Base-by-base conservation (phyloP, 1,140 invertebrate genomes). In the Penaeus indicus region DNA sequence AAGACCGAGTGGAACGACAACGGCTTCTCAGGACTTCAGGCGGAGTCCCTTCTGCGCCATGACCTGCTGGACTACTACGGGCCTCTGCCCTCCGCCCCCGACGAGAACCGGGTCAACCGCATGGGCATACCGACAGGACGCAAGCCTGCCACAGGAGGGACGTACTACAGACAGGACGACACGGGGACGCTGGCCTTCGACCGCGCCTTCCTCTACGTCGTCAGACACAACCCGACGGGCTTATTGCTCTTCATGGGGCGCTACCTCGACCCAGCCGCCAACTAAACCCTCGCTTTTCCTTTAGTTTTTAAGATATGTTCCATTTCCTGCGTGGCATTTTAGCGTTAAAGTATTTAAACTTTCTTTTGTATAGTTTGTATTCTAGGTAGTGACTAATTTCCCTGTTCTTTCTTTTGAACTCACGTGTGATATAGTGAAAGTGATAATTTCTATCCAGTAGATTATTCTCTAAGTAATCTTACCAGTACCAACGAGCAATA, bases 221-320 rank as follows among this genome's bases (percentile, higher is more conserved):
- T 91, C 78, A 88, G 90, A 64, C 90, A 91, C 84, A 91, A 91
- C 25, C 90, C 90, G 1, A 90, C 90, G 38, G 90, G 90, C 21
- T 72, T 91, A 2, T 62, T 91, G 63, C 78, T 91, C 13, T 89
- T 85, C 69, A 63, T 91, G 11, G 90, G 90, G n/a, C 62, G 89
- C 22, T 91, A 91, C 32, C 84, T 91, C 8, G 86, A 91, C 19
- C 90, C 90, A 8, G 87, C 88, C 19, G 88, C 62, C 4, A 84
- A 84, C 87, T 88, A 64, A 38, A 10, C 22, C 54, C 19, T 60
- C 13, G 18, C 0, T 3, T n/a, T 42, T 7, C 0, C 19, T 21
- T 25, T 25, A 54, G 42, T 19, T 8, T n/a, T 42, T 42, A 80
- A 80, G 54, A 54, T 42, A 0, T 47, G 32, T 13, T 38, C 27